Percentiles rank a stretch among this genome's conserved stretches.
Evolutionary conservation across 2,888 invertebrate genomes (phyloP).

Genomic region (Anthrax anthrax): DNA sequence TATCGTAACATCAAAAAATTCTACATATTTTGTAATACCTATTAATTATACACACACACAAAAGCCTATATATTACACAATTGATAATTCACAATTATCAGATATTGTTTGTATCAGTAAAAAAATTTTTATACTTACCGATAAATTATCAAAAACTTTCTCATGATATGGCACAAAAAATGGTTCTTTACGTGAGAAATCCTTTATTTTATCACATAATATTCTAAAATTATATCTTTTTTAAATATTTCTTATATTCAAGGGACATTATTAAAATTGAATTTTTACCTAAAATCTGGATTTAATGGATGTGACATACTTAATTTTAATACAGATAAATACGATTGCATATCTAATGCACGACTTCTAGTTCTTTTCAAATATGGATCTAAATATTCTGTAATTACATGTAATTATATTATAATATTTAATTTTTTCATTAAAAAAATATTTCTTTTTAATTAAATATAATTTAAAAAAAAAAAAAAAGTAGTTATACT

Average conservation of each 20-base stretch:
- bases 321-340: constrained; percentile 64
- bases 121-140: constrained; percentile 33
- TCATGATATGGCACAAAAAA: constrained; percentile 69
- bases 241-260: not conserved
- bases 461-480: not conserved
- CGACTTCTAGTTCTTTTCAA: constrained; percentile 39
- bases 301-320: constrained; percentile 64
- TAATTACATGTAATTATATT: not conserved
- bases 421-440: not conserved
- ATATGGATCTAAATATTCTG: constrained; percentile 59
- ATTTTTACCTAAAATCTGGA: constrained; percentile 50
- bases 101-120: too few relatives aligned
- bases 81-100: too few relatives aligned
- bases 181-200: constrained; percentile 53
- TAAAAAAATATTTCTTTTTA: not conserved
- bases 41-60: too few relatives aligned
- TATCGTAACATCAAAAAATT: too few relatives aligned
- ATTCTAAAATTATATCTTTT: constrained; percentile 35
- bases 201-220: constrained; percentile 54
- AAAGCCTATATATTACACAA: too few relatives aligned
- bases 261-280: not conserved
- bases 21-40: too few relatives aligned
- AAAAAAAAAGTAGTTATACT: too few relatives aligned
- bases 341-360: constrained; percentile 50
- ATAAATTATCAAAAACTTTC: constrained; percentile 54